phyloP scores from a whole-genome alignment of 2,888 invertebrate genomes.

The Carabus problematicus region DNA sequence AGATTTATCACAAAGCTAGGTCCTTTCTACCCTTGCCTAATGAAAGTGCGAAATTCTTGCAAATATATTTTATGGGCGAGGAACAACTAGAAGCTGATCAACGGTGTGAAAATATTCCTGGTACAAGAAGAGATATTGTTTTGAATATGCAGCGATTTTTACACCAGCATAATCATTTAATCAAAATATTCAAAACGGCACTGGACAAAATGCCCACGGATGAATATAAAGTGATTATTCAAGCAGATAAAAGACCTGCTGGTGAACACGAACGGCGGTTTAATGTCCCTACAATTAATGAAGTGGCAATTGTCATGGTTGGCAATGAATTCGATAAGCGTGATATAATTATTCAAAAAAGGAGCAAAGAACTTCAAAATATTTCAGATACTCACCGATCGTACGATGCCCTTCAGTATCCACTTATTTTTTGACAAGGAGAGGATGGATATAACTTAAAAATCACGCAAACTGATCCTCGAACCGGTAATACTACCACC shows the following conservation, averaged over 20 bases:
- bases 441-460: conserved; percentile 46
- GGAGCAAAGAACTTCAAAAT: too few relatives aligned
- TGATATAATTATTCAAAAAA: too few relatives aligned
- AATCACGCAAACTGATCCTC: conserved; percentile 36
- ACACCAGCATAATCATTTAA: too few relatives aligned
- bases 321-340: too few relatives aligned
- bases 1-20: conserved; percentile 46
- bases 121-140: not conserved
- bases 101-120: conserved; percentile 2
- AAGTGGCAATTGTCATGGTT: too few relatives aligned
- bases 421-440: conserved; percentile 49
- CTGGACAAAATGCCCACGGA: too few relatives aligned
- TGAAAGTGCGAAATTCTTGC: conserved; percentile 43
- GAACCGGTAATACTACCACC: not conserved
- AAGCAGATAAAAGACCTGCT: too few relatives aligned
- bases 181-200: too few relatives aligned
- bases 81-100: conserved; percentile 22
- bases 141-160: not conserved
- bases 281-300: too few relatives aligned
- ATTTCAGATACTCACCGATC: conserved; percentile 45
- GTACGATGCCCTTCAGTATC: conserved; percentile 51
- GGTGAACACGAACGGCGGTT: too few relatives aligned
- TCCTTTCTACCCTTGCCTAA: conserved; percentile 38
- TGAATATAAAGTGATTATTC: too few relatives aligned
- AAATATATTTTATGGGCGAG: conserved; percentile 46